Evolutionary conservation across 2,888 invertebrate genomes (phyloP).

Genomic region (Morinoia aosen): DNA sequence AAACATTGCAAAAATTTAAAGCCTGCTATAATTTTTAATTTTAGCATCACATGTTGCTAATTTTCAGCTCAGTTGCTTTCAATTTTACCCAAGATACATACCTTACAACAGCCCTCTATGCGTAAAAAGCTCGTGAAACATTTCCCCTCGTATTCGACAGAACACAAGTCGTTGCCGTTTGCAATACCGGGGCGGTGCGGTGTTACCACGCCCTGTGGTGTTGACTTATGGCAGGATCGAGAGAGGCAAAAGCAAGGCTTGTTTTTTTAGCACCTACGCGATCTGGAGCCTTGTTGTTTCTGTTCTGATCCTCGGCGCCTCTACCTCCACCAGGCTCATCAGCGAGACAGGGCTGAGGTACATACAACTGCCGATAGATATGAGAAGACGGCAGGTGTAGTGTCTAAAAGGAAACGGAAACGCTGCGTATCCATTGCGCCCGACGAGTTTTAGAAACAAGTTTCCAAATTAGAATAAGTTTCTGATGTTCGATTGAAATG

Average conservation of each 20-base stretch:
- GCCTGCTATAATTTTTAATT: neutral
- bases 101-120: neutral
- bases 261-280: conserved; percentile 17
- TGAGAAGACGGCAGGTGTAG: neutral
- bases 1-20: neutral
- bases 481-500: neutral
- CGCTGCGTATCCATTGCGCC: neutral
- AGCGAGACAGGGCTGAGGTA: neutral
- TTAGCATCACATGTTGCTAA: neutral
- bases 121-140: neutral
- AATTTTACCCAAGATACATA: neutral
- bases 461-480: neutral
- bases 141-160: neutral
- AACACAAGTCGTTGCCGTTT: neutral
- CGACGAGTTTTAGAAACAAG: neutral
- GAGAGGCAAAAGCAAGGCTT: conserved; percentile 12
- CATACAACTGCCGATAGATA: neutral
- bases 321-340: neutral
- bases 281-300: conserved; percentile 17
- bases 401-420: neutral
- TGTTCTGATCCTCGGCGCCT: neutral
- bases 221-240: neutral
- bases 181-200: neutral
- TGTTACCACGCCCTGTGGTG: neutral
- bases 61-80: neutral